Base-by-base conservation (phyloP, 92 coral and sea anemone genomes). In the Zoanthus sociatus region DNA sequence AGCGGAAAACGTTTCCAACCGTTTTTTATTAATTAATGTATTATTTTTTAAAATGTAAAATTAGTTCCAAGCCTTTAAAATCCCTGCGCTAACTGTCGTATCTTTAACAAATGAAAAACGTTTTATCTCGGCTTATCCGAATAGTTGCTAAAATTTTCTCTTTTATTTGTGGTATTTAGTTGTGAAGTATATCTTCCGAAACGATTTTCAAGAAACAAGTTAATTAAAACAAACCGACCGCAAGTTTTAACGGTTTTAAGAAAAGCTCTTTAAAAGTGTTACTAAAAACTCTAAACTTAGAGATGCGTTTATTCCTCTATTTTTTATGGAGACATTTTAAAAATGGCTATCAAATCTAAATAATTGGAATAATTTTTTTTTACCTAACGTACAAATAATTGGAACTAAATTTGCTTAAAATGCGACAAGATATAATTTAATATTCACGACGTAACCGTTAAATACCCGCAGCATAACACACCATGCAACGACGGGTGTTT, bases 391-490 rank as follows among this genome's bases (percentile, higher is more conserved):
- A 66, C 63, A 66, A 81, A 81, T 81, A 81, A 81, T 81, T 81
- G 76, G 85, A 81, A 81, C 85, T 81, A 81, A 81, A 81, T 81
- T 81, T 81, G 85, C 70, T 81, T 60, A 63, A 81, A 64, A 81
- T 81, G 85, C 85, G 85, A 81, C 85, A 81, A 81, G 85, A 81
- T 44, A 71, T 33, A 66, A 81, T 81, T 81, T 81, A 81, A 81
- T 81, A 81, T 81, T 64, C 85, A 67, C 85, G 7, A 69, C 37
- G 58, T 66, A 13, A 60, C 85, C 73, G 18, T 6, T 81, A 66
- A 66, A 64, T 81, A 51, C 73, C 73, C 75, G 47, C 55, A 46
- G 18, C 58, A 64, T 71, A 81, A 46, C 71, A 78, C 53, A 61
- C n/a, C 55, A n/a, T n/a, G n/a, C n/a, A 14, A n/a, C 12, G 44